These are phyloP conservation scores for Colossoma macropomum DNA, from an alignment of 2,113 vertebrate genomes.

Conservation along the genomic window DNA sequence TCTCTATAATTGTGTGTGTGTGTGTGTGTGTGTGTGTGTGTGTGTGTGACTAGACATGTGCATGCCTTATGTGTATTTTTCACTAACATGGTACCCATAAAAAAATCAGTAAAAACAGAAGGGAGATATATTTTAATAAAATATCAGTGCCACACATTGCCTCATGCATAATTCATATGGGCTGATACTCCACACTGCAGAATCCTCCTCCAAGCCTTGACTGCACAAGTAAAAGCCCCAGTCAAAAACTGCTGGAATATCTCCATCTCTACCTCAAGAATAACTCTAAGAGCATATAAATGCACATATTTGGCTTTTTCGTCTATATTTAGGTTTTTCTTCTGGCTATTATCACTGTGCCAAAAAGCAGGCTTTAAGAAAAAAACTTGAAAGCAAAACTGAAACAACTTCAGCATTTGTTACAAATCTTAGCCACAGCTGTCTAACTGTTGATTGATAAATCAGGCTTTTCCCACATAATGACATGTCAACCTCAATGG, in stretches of 20 bases:
- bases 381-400: too few relatives aligned
- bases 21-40: neutral
- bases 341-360: too few relatives aligned
- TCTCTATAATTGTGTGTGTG: constrained; percentile 9
- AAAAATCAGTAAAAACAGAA: constrained; percentile 1
- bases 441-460: too few relatives aligned
- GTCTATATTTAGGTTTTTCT: too few relatives aligned
- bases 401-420: too few relatives aligned
- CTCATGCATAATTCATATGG: constrained; percentile 28
- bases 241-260: neutral
- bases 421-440: too few relatives aligned
- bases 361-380: too few relatives aligned
- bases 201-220: neutral
- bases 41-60: too few relatives aligned
- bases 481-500: too few relatives aligned
- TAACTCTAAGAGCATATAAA: neutral
- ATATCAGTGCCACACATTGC: constrained; percentile 33
- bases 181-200: constrained; percentile 9
- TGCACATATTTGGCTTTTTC: too few relatives aligned
- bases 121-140: constrained; percentile 30
- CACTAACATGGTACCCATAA: neutral
- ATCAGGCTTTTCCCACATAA: too few relatives aligned
- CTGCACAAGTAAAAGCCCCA: neutral
- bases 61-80: constrained; percentile 44
- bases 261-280: neutral